Percentiles rank a stretch among this genome's conserved stretches.
Conservation (phyloP, 2,113 vertebrate genomes). For the Bos indicus region DNA sequence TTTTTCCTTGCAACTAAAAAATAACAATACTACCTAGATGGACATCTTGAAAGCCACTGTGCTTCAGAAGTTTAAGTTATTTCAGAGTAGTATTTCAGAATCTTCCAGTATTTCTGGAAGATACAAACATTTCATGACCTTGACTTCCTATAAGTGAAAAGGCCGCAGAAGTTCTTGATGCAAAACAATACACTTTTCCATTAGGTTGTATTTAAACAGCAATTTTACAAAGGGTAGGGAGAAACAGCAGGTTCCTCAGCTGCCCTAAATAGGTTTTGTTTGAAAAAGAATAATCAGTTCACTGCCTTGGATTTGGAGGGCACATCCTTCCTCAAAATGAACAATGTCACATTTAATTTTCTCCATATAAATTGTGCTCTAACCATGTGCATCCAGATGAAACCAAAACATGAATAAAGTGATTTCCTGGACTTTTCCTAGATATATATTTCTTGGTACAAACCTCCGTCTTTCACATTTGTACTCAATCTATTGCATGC, state of each 20-base stretch:
- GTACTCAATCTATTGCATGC: neutral
- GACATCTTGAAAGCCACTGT: neutral
- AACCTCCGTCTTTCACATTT: slow-evolving; percentile 19
- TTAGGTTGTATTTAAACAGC: slow-evolving; percentile 53
- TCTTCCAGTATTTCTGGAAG: neutral
- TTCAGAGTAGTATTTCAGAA: neutral
- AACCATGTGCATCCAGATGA: slow-evolving; percentile 46
- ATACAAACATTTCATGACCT: slow-evolving; percentile 35
- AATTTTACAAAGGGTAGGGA: slow-evolving; percentile 44
- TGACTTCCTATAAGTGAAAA: slow-evolving; percentile 52
- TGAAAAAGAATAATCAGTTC: slow-evolving; percentile 52
- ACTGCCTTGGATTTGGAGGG: slow-evolving; percentile 32
- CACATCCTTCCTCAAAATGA: slow-evolving; percentile 41
- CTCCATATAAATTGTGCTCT: slow-evolving; percentile 53
- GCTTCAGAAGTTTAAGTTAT: slow-evolving; percentile 30
- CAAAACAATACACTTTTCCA: slow-evolving; percentile 58
- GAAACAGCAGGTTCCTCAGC: slow-evolving; percentile 49
- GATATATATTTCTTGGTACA: slow-evolving; percentile 48
- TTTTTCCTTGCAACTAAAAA: slow-evolving; percentile 22
- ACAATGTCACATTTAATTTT: slow-evolving; percentile 60
- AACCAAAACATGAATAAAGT: slow-evolving; percentile 57
- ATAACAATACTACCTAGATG: neutral
- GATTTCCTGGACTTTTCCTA: slow-evolving; percentile 45
- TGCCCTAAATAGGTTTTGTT: slow-evolving; percentile 55
- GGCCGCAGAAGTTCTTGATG: slow-evolving; percentile 38